Evolutionary conservation across 2,113 vertebrate genomes (phyloP).

Genomic region (Gavialis gangeticus): DNA sequence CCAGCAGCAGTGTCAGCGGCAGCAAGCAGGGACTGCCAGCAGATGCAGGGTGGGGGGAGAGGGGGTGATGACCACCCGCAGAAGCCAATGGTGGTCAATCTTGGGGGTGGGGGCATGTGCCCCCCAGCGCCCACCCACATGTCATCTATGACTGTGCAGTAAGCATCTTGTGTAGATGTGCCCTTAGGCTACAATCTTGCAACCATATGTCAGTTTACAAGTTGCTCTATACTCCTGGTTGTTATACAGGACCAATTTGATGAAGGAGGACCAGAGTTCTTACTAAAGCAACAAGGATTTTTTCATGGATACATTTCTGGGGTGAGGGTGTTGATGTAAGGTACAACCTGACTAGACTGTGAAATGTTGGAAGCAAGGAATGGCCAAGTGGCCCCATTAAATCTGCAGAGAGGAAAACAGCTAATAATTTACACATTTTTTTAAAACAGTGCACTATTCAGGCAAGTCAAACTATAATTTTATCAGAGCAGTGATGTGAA

Average conservation of each 20-base stretch:
- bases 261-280: not conserved
- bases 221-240: not conserved
- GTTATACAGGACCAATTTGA: fast-evolving
- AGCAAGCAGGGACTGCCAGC: too few relatives aligned
- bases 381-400: not conserved
- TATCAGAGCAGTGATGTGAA: constrained; percentile 41
- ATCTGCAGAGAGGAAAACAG: not conserved
- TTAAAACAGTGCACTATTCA: constrained; percentile 37
- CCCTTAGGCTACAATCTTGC: not conserved
- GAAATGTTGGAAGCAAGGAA: constrained; percentile 30
- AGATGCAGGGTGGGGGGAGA: too few relatives aligned
- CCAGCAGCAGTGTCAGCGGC: too few relatives aligned
- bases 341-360: fast-evolving
- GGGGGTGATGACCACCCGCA: too few relatives aligned
- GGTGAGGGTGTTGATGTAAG: not conserved
- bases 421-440: constrained; percentile 17
- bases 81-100: too few relatives aligned
- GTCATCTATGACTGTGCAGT: too few relatives aligned
- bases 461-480: constrained; percentile 43
- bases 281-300: not conserved
- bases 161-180: too few relatives aligned
- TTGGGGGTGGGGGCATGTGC: too few relatives aligned
- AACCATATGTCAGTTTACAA: fast-evolving
- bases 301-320: not conserved
- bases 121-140: too few relatives aligned